A percentile compares a stretch with the other conserved stretches of the same genome.
Evolutionary conservation across 2,113 vertebrate genomes (phyloP).

Genomic region (Mus pahari): DNA sequence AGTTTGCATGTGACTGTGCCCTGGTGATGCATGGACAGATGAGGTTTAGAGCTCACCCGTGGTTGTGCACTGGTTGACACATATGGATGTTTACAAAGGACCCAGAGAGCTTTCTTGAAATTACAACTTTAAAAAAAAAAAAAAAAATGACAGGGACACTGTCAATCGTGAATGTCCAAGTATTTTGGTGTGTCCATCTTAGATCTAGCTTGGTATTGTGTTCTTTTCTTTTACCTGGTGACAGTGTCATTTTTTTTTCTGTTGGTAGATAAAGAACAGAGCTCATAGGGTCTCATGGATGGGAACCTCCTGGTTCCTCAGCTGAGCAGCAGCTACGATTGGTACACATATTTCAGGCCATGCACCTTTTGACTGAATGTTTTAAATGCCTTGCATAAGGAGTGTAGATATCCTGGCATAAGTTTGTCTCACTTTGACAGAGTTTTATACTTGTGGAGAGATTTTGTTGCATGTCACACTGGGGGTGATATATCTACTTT

Average conservation of each 20-base stretch:
- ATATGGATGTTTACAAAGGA: slow-evolving; percentile 39
- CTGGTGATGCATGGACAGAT: slow-evolving; percentile 20
- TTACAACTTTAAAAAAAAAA: not conserved
- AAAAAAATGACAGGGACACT: slow-evolving; percentile 54
- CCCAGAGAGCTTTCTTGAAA: slow-evolving; percentile 50
- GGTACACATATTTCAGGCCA: not conserved
- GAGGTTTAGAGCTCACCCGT: slow-evolving; percentile 76
- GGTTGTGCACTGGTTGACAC: slow-evolving; percentile 47
- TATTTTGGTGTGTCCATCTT: slow-evolving; percentile 42
- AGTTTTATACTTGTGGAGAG: slow-evolving; percentile 38
- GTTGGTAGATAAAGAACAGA: not conserved
- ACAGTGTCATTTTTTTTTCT: not conserved
- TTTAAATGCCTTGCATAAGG: slow-evolving; percentile 39
- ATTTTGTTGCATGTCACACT: slow-evolving; percentile 37
- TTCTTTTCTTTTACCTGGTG: not conserved
- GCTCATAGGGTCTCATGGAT: not conserved
- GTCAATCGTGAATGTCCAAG: slow-evolving; percentile 59
- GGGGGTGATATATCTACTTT: slow-evolving; percentile 33
- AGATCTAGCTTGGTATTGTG: not conserved
- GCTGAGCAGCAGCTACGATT: not conserved
- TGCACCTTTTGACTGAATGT: not conserved
- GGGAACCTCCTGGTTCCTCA: not conserved
- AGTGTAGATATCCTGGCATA: not conserved
- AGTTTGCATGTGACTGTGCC: slow-evolving; percentile 33
- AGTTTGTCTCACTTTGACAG: slow-evolving; percentile 60